phyloP scores from a whole-genome alignment of 1,140 invertebrate genomes.

The Belonocnema kinseyi region DNA sequence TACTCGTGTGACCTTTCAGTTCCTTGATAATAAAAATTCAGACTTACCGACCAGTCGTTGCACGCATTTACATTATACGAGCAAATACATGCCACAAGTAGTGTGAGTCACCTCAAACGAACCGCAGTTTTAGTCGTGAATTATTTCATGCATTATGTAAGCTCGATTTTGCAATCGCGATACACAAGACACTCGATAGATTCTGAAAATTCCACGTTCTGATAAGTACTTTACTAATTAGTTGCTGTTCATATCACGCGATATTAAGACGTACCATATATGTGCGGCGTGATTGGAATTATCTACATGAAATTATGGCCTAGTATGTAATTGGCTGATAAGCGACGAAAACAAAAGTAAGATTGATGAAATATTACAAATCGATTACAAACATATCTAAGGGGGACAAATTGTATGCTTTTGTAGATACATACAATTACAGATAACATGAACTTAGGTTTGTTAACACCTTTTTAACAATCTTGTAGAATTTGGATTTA shows the following conservation, averaged over 20 bases:
- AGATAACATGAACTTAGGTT: not conserved
- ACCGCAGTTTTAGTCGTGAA: not conserved
- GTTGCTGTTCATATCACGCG: not conserved
- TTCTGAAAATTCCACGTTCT: not conserved
- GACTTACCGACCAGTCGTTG: constrained; percentile 20
- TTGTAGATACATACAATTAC: not conserved
- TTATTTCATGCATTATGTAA: constrained; percentile 15
- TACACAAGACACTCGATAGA: not conserved
- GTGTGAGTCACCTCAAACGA: constrained; percentile 8
- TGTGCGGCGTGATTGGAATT: too few relatives aligned
- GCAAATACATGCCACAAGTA: not conserved
- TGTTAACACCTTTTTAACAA: not conserved
- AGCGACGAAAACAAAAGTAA: not conserved
- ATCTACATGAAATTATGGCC: too few relatives aligned
- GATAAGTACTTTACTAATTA: not conserved
- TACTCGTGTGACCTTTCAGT: constrained; percentile 9
- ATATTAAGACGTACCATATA: too few relatives aligned
- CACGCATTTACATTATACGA: constrained; percentile 11
- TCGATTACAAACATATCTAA: not conserved
- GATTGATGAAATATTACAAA: not conserved
- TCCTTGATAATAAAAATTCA: constrained; percentile 27
- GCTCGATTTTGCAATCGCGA: constrained; percentile 2
- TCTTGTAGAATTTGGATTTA: not conserved
- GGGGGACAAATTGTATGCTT: not conserved
- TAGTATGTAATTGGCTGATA: too few relatives aligned